Evolutionary conservation across 2,797 vertebrate species (phyloP), one percentile per base, ranked within the genome.

Genomic region (Spea hammondii): DNA sequence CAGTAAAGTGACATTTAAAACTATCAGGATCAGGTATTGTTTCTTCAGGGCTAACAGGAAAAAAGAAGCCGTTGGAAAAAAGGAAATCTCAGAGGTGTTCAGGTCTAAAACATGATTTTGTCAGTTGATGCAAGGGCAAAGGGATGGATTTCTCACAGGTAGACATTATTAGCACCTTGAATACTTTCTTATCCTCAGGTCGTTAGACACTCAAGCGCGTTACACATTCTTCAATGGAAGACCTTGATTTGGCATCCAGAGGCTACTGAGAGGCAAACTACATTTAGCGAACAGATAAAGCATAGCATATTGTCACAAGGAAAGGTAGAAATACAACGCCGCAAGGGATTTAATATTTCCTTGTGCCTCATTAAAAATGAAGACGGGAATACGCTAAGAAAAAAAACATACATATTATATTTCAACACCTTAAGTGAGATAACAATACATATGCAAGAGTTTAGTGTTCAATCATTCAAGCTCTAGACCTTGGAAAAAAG

Each of bases 41-140:
- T 74, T 55, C 80, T 82, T 70, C 75, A 74, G 80, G 80, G 80
- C 80, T 77, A 77, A 82, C 66, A 70, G 70, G 65, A 74, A 70
- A 69, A 76, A 72, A 77, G 62, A 47, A 57, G 48, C 59, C 65
- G 54, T 70, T 82, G 65, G 74, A 49, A 74, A 82, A 72, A 81
- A 73, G 57, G 80, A 82, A 82, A 78, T 82, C 80, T 82, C 60
- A 82, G 80, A 82, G 75, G 80, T 70, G 80, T 74, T 70, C 80
- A 46, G 55, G 80, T 73, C 64, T 82, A 82, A 77, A 74, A 82
- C 75, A 77, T 78, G 75, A 77, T 82, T 82, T 59, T 78, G 70
- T 57, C 47, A 55, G 74, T 48, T 82, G 80, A 82, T 82, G 80
- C 78, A 82, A 77, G 70, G 80, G 75, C 80, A 82, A 82, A 77